Evolutionary conservation across 2,888 invertebrate genomes (phyloP), one percentile per base, ranked within the genome.

Genomic region (Caenorhabditis auriculariae): DNA sequence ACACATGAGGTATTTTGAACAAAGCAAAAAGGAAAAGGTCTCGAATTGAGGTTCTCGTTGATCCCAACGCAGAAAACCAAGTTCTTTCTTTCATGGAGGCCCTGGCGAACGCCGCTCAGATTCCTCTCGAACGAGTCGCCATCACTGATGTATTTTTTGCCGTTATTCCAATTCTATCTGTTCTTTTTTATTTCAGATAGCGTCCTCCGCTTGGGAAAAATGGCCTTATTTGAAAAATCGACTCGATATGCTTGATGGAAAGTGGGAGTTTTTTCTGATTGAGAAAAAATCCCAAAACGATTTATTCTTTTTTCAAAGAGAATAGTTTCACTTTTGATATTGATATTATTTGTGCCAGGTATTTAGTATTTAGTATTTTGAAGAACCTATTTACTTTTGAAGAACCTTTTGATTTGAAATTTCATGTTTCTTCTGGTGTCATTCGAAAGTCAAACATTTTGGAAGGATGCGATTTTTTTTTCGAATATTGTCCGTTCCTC

Each of bases 141-240:
- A 44, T 73, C 7, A 57, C 52, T n/a, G 64, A 72, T 24, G 60
- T 63, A 9, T 19, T 35, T 24, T 1, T 2, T n/a, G 15, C 21
- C 17, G 19, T 27, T n/a, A 15, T 17, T 45, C 15, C 32, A n/a
- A 54, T 19, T 37, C 23, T 48, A 35, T 4, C 7, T 7, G 3
- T 17, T 17, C 2, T 26, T 9, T 19, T 23, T 28, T 12, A 9
- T 41, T 23, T 54, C 17, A 54, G 59, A 43, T 41, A 1, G 12
- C 53, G 3, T 37, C 46, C 7, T 23, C 32, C 35, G 28, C 27
- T 4, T 74, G 69, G 74, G 56, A 53, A 17, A 67, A 64, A 41
- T 72, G 69, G 71, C 70, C 72, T n/a, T 66, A 46, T 45, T 4
- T 17, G n/a, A 70, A 61, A 48, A 53, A 49, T 37, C 58, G 63